These are phyloP conservation scores for Eclectus roratus DNA, from an alignment of 2,113 vertebrate species.

Conservation along the genomic window DNA sequence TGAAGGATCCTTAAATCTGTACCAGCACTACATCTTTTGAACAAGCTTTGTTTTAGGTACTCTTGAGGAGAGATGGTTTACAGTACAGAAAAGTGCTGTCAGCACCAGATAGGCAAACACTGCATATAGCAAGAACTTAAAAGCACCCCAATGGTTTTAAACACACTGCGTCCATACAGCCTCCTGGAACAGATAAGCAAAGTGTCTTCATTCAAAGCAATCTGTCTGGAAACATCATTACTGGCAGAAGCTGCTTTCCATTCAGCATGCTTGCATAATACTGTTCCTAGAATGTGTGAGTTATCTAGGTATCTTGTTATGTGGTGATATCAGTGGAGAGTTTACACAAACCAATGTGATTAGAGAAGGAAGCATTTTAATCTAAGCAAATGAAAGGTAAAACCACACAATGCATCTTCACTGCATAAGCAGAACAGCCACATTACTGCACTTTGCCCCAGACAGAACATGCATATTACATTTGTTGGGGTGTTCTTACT, in stretches of 20 bases:
- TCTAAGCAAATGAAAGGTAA: background rate
- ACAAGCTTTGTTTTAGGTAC: background rate
- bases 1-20: background rate
- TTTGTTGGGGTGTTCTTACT: background rate
- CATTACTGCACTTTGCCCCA: background rate
- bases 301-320: background rate
- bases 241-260: background rate
- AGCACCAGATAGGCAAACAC: background rate
- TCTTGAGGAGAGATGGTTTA: background rate
- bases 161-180: background rate
- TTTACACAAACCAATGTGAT: background rate
- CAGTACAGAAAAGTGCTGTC: background rate
- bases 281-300: background rate
- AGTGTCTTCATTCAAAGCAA: background rate
- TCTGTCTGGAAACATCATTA: background rate
- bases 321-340: background rate
- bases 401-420: background rate
- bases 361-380: background rate
- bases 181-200: background rate
- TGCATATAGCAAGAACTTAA: background rate
- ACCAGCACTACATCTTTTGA: background rate
- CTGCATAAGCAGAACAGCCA: background rate
- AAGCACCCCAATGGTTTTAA: background rate
- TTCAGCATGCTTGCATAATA: background rate
- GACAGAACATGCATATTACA: background rate